Base-by-base conservation (phyloP, 2,797 vertebrate species). In the Amblyraja radiata region DNA sequence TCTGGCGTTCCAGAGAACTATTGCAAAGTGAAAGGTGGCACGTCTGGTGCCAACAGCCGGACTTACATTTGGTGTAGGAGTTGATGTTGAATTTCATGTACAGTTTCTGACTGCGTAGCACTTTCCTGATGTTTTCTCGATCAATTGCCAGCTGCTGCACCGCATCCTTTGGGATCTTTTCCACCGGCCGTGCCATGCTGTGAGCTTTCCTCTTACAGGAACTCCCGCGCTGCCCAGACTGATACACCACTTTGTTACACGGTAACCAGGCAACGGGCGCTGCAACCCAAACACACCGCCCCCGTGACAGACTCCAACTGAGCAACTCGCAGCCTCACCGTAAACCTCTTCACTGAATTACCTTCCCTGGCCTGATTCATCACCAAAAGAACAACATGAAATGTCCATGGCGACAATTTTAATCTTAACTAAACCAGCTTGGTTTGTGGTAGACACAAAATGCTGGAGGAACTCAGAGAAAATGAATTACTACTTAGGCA, bases 61-160 rank as follows among this genome's bases (percentile, higher is more conserved):
- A 39, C 90, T 91, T 91, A 91, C 90, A 91, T 28, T 91, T 91
- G 8, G 90, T 74, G 90, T 25, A 36, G 23, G 54, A 68, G 68
- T 91, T 91, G 90, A 91, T 91, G 11, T 74, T 91, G 68, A 91
- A 91, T 36, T 25, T 46, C 6, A 68, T 74, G 68, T 91, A 13
- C 18, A 91, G 68, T 54, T 91, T 91, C 90, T 74, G 90, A 46
- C 32, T 25, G 36, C 90, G 90, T 3, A 73, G 68, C 28, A 73
- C 90, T 28, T 91, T 91, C 71, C 11, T 91, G 90, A 91, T 91
- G 1, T 68, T 54, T 39, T 91, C 90, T 11, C 84, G 84, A 2
- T 88, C 84, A 36, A 88, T 68, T 11, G 84, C 84, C 28, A 88
- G 16, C 21, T 88, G 84, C 0, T 88, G 84, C n/a, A 68, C 84